Evolutionary conservation across 2,888 invertebrate species (phyloP).

Genomic region (Scaeva pyrastri): DNA sequence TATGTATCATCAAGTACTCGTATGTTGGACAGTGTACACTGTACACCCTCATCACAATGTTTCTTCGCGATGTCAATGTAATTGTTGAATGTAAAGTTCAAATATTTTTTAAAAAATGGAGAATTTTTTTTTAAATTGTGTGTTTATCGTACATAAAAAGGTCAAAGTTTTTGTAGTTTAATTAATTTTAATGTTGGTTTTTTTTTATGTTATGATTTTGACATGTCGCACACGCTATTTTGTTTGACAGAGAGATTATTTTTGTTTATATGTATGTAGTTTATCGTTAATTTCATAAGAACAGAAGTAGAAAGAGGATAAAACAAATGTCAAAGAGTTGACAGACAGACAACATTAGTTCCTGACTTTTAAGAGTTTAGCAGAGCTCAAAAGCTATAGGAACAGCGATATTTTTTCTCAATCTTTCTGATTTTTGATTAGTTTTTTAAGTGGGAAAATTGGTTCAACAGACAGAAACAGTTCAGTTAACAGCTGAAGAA

Average conservation of each 20-base stretch:
- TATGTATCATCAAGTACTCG: background rate
- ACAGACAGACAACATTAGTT: no score
- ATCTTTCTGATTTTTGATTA: no score
- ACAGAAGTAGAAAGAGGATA: no score
- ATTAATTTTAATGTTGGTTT: constrained; percentile 6
- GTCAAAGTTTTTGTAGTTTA: constrained; percentile 30
- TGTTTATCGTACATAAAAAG: constrained; percentile 8
- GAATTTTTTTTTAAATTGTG: background rate
- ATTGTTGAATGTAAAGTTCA: constrained; percentile 33
- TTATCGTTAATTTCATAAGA: no score
- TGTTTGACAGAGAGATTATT: background rate
- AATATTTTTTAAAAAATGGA: background rate
- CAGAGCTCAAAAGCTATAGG: no score
- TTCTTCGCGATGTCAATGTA: constrained; percentile 17
- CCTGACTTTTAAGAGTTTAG: no score
- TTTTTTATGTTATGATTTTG: background rate
- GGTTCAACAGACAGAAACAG: no score
- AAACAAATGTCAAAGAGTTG: no score
- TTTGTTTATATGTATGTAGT: background rate
- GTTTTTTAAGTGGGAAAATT: no score
- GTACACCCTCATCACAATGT: constrained; percentile 61
- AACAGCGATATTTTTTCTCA: no score
- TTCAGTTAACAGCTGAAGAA: no score
- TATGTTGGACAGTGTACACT: background rate
- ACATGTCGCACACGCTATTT: constrained; percentile 17